Base-by-base conservation (phyloP, 1,140 invertebrate genomes). In the Megathymus violae region DNA sequence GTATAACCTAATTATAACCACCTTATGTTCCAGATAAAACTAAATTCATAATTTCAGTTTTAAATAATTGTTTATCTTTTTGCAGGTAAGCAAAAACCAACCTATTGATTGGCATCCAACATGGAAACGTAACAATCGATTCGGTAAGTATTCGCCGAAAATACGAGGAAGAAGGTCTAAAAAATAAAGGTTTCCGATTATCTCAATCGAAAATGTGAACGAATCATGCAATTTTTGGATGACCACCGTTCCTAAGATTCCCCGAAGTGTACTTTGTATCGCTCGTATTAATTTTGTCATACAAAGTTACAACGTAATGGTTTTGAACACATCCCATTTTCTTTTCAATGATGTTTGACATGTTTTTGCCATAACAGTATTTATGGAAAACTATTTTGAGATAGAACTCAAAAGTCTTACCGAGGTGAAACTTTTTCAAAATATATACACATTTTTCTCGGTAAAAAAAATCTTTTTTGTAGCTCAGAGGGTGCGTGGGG, bases 131-230 rank as follows among this genome's bases (percentile, higher is more conserved):
- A 31, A 31, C 4, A 22, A 22, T 46, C 43, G 10, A 46, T 9
- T 10, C 1, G 17, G 43, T 46, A 46, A 46, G 43, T 46, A 46
- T n/a, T 19, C 15, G 43, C 43, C 9, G 17, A 22, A 46, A 46
- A 46, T 46, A 46, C 10, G 19, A 10, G 40, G 19, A n/a, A n/a
- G n/a, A n/a, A 22, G 43, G 15, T 15, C 17, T 16, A 10, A 5
- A 46, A 46, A 46, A 46, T 17, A 46, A 10, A 46, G n/a, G 43
- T 22, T 46, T 17, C 19, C n/a, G n/a, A 46, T 46, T 46, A 46
- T 46, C 43, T 46, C 19, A 46, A 46, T 46, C 43, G 43, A 46
- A 46, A 46, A 46, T 46, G 43, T 46, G 43, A 46, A 46, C 17
- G 43, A 46, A 46, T 46, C 43, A 46, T 17, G 43, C 43, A 10